Percentiles rank a stretch among this genome's conserved stretches.
Conservation (phyloP, 2,888 invertebrate genomes). For the Chrysotoxum bicinctum region DNA sequence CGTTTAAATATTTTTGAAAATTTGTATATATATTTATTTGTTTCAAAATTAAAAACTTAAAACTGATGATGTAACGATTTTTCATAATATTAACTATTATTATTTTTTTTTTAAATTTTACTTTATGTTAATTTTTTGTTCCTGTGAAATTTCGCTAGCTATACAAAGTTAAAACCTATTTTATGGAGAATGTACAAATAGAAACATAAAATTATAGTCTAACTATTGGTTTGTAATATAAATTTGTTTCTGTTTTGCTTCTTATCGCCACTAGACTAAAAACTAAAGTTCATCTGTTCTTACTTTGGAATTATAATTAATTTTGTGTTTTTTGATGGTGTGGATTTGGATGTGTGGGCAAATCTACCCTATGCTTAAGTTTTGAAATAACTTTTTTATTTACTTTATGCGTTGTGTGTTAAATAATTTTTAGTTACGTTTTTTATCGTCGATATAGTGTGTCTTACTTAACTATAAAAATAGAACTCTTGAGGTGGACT, state of each 20-base stretch:
- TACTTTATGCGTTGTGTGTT: constrained; percentile 52
- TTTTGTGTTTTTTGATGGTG: not conserved
- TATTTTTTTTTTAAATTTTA: constrained; percentile 1
- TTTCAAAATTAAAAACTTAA: constrained; percentile 50
- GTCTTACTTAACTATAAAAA: constrained; percentile 51
- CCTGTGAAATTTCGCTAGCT: constrained; percentile 58
- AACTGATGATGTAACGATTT: constrained; percentile 49
- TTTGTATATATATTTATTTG: constrained; percentile 69
- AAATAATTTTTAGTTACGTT: constrained; percentile 26
- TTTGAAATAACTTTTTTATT: not conserved
- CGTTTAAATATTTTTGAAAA: constrained; percentile 59
- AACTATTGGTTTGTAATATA: constrained; percentile 8
- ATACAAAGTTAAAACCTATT: constrained; percentile 43
- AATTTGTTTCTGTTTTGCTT: constrained; percentile 36
- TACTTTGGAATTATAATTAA: not conserved
- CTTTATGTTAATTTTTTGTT: constrained; percentile 5
- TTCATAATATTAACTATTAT: not conserved
- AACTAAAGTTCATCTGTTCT: not conserved
- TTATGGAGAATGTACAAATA: constrained; percentile 49
- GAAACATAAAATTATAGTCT: constrained; percentile 18
- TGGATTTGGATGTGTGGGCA: constrained; percentile 5
- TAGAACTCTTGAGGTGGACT: constrained; percentile 43
- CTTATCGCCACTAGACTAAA: constrained; percentile 44
- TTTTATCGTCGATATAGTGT: constrained; percentile 31
- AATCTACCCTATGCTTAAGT: constrained; percentile 7